Evolutionary conservation across 2,113 vertebrate genomes (phyloP).

Genomic region (Anthoscopus minutus): DNA sequence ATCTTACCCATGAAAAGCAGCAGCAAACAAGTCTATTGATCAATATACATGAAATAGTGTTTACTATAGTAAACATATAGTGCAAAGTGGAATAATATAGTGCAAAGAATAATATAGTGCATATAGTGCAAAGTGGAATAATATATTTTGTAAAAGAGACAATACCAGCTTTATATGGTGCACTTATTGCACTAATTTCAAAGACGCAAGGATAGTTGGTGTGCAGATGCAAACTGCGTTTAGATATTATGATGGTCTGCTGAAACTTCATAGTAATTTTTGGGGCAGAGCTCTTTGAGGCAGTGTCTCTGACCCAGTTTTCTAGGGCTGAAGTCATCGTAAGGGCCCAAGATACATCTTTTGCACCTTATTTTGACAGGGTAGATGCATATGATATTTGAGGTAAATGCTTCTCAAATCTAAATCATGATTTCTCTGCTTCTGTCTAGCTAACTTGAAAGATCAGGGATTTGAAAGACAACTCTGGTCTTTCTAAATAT

Average conservation of each 20-base stretch:
- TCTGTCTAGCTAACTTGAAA: not conserved
- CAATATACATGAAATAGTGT: not conserved
- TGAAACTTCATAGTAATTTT: not conserved
- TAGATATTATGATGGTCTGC: not conserved
- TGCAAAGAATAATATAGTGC: too few species aligned
- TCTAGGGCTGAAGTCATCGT: not conserved
- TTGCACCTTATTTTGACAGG: not conserved
- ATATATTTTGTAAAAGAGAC: not conserved
- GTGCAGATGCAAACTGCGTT: not conserved
- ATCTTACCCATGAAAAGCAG: not conserved
- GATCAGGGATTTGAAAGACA: not conserved
- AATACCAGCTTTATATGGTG: not conserved
- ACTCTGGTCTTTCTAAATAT: not conserved
- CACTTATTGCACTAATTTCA: not conserved
- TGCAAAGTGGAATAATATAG: not conserved
- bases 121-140: not conserved
- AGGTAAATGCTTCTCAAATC: not conserved
- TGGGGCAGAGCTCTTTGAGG: not conserved
- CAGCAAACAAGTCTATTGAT: accelerated
- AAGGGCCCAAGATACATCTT: not conserved
- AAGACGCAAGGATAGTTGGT: not conserved
- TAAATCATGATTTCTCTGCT: not conserved
- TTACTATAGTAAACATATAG: too few species aligned
- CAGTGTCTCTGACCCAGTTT: not conserved
- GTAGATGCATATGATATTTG: not conserved